phyloP scores from a whole-genome alignment of 2,888 invertebrate species.

The Coenonympha glycerion region DNA sequence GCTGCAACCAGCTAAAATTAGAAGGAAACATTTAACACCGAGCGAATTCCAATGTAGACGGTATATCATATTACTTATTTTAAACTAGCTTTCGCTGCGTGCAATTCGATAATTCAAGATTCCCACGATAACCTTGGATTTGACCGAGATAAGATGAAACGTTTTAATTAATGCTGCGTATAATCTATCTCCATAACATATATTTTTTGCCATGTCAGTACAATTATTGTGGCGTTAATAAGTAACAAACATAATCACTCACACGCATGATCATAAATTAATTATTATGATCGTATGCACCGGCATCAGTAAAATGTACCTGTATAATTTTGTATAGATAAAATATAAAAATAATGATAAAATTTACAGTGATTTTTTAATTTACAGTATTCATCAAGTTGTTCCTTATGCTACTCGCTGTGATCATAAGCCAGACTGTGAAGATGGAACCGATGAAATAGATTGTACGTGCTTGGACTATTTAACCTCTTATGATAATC shows the following conservation, averaged over 20 bases:
- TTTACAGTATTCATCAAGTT: conserved; percentile 78
- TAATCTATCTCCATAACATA: too few species aligned
- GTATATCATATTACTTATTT: conserved; percentile 41
- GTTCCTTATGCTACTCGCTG: conserved; percentile 79
- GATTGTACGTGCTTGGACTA: conserved; percentile 84
- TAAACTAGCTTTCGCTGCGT: too few species aligned
- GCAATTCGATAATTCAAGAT: too few species aligned
- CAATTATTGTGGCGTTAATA: too few species aligned
- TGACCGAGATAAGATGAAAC: too few species aligned
- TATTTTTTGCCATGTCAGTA: too few species aligned
- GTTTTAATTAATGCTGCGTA: too few species aligned
- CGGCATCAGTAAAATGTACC: too few species aligned
- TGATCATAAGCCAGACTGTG: conserved; percentile 83
- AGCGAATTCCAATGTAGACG: conserved; percentile 61
- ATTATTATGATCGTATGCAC: too few species aligned
- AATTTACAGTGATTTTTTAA: neutral
- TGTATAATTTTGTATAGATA: neutral
- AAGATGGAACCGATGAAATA: conserved; percentile 87
- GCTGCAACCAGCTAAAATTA: conserved; percentile 51
- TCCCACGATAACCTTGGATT: too few species aligned
- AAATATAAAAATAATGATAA: neutral
- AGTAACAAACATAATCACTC: too few species aligned
- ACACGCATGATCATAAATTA: too few species aligned
- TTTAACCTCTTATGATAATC: conserved; percentile 66
- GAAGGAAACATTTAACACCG: conserved; percentile 47